Evolutionary conservation across 2,797 vertebrate genomes (phyloP).

Genomic region (Muscicapa comitata): DNA sequence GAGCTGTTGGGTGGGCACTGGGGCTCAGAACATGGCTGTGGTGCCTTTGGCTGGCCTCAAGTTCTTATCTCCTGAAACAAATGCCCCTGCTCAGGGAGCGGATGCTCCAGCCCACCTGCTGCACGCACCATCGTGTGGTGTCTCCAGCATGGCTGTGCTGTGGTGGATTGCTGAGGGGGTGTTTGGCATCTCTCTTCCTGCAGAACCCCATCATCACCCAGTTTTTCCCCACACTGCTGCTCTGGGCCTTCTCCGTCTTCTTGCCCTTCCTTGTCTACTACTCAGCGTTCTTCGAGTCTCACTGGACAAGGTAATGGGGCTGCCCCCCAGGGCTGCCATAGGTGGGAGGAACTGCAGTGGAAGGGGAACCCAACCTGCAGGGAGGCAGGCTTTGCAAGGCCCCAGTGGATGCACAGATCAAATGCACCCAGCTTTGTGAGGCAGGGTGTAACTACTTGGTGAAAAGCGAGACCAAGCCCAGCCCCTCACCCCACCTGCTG

Average conservation of each 20-base stretch:
- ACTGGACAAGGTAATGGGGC: slow-evolving; percentile 90
- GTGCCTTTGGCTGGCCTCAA: neutral
- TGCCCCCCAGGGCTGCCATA: neutral
- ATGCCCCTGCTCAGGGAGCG: neutral
- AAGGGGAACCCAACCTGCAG: neutral
- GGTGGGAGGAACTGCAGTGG: neutral
- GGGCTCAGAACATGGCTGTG: neutral
- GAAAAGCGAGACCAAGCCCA: neutral
- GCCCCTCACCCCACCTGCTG: neutral
- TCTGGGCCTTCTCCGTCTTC: slow-evolving; percentile 94
- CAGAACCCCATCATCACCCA: slow-evolving; percentile 94
- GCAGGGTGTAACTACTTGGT: neutral
- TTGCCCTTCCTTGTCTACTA: slow-evolving; percentile 95
- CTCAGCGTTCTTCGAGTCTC: slow-evolving; percentile 91
- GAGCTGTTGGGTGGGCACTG: neutral
- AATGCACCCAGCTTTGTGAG: neutral
- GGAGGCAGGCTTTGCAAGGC: neutral
- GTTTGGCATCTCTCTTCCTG: neutral
- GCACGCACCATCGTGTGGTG: neutral
- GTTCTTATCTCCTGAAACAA: neutral
- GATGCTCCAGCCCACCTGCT: neutral
- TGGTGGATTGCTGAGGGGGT: neutral
- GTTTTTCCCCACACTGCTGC: slow-evolving; percentile 92
- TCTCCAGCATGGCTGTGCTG: neutral
- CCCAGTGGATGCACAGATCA: neutral